Percentiles rank a stretch among this genome's conserved stretches.
phyloP scores from a whole-genome alignment of 64 coral and sea anemone genomes.

The Platygyra sinensis region DNA sequence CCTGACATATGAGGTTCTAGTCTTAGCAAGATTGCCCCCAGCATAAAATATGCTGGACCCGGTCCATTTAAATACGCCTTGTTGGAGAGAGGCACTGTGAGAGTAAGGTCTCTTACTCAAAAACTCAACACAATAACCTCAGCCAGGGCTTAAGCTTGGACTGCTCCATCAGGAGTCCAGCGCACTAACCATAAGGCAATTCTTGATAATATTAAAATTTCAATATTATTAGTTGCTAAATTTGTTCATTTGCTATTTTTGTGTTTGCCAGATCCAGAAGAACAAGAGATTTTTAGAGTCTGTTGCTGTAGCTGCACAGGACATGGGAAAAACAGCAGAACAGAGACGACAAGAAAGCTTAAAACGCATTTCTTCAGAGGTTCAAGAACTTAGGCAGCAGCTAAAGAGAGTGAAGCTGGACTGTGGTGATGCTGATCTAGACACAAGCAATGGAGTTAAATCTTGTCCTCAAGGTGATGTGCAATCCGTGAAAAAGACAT shows the following conservation, averaged over 20 bases:
- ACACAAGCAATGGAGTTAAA: background rate
- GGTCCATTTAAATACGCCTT: no score
- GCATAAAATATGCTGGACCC: no score
- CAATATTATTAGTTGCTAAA: background rate
- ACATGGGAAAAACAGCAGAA: slow-evolving; percentile 52
- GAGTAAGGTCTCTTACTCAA: no score
- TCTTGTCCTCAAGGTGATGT: background rate
- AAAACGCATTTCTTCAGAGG: slow-evolving; percentile 51
- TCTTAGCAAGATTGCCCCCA: no score
- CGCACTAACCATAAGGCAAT: no score
- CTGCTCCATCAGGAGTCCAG: no score
- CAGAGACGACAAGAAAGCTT: slow-evolving; percentile 68
- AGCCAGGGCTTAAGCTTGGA: no score
- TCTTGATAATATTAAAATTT: no score
- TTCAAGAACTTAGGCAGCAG: no score
- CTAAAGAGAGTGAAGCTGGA: slow-evolving; percentile 52
- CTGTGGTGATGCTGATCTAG: background rate
- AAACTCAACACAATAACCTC: no score
- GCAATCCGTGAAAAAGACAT: background rate
- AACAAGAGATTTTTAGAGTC: slow-evolving; percentile 53
- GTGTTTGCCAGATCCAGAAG: slow-evolving; percentile 41
- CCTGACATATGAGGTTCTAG: no score
- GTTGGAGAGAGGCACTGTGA: no score
- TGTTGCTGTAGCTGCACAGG: slow-evolving; percentile 27
- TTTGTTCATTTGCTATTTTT: background rate